phyloP scores from a whole-genome alignment of 1,140 invertebrate species.

The Zaprionus kolodkinae region DNA sequence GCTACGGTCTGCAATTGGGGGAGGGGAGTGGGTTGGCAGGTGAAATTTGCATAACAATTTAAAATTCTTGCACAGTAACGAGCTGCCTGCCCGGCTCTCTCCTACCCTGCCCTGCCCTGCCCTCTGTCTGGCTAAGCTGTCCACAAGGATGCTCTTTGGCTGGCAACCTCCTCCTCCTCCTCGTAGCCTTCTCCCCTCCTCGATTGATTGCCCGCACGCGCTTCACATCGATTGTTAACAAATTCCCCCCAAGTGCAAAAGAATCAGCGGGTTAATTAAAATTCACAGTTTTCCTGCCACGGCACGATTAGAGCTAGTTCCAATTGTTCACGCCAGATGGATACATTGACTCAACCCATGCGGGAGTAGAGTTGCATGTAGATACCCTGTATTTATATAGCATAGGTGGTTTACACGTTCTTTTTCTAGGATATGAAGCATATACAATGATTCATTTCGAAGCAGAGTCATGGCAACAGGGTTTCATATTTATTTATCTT shows the following conservation, averaged over 20 bases:
- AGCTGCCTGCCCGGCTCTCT: slow-evolving; percentile 22
- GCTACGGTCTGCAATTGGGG: neutral
- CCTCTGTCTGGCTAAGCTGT: neutral
- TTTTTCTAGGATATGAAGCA: neutral
- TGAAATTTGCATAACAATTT: slow-evolving; percentile 78
- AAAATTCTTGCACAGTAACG: slow-evolving; percentile 73
- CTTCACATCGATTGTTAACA: slow-evolving; percentile 66
- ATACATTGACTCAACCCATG: neutral
- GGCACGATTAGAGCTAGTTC: neutral
- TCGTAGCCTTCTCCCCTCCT: neutral
- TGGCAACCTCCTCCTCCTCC: neutral
- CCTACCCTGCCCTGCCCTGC: too few relatives aligned
- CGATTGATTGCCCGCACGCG: slow-evolving; percentile 72
- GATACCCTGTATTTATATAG: neutral
- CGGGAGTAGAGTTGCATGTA: too few relatives aligned
- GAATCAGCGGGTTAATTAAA: slow-evolving; percentile 54
- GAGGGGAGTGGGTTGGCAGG: slow-evolving; percentile 18
- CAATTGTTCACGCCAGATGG: neutral
- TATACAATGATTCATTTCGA: neutral
- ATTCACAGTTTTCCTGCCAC: slow-evolving; percentile 26
- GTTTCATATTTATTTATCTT: neutral
- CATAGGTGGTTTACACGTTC: neutral
- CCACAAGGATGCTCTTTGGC: neutral
- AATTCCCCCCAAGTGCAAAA: slow-evolving; percentile 50
- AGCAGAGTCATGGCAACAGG: neutral